phyloP scores from a whole-genome alignment of 1,140 invertebrate genomes.

The Lutraria rhynchaena region DNA sequence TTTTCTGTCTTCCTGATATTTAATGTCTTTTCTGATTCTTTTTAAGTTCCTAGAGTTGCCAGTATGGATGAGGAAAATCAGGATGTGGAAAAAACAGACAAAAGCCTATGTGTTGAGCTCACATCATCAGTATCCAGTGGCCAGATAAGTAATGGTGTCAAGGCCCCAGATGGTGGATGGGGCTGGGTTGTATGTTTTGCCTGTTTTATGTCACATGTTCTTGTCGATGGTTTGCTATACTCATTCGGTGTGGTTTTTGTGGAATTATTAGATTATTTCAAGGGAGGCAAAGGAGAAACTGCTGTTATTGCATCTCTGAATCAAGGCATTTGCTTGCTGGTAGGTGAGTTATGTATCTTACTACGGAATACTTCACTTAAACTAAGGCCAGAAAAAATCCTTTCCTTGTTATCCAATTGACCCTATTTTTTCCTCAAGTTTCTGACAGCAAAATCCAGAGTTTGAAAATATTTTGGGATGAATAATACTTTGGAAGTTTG shows the following conservation, averaged over 20 bases:
- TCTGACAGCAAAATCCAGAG: no score
- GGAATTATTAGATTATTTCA: constrained; percentile 91
- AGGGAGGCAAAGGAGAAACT: constrained; percentile 91
- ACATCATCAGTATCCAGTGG: no score
- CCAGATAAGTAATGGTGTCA: no score
- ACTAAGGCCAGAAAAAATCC: background rate
- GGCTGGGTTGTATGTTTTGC: constrained; percentile 55
- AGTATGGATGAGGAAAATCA: no score
- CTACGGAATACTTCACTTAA: background rate
- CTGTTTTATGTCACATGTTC: constrained; percentile 76
- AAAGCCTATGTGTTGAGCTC: no score
- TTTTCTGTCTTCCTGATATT: no score
- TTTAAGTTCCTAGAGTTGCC: no score
- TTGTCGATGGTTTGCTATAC: constrained; percentile 89
- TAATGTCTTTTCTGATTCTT: no score
- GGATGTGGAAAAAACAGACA: no score
- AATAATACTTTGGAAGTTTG: no score
- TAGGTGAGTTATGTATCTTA: constrained; percentile 42
- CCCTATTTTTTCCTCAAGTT: background rate
- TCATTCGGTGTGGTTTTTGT: constrained; percentile 79
- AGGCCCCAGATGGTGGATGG: constrained; percentile 60
- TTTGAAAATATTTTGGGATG: no score
- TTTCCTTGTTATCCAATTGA: background rate
- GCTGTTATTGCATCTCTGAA: constrained; percentile 86
- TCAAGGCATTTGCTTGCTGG: constrained; percentile 51